phyloP scores from a whole-genome alignment of 2,888 invertebrate species.

The Drosophila diplacantha region DNA sequence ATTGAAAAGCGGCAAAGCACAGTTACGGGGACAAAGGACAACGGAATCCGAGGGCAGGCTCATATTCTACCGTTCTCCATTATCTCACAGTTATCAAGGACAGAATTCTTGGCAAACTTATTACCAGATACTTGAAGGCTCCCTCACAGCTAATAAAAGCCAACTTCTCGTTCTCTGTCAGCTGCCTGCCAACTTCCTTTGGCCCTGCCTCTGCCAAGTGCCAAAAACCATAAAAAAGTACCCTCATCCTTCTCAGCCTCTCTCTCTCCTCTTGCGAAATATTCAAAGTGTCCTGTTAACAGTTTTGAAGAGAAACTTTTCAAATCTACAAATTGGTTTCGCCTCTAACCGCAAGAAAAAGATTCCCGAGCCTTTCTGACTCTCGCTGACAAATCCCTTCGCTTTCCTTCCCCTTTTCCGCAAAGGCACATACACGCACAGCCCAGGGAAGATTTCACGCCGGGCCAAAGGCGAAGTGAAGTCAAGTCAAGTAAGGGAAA shows the following conservation, averaged over 20 bases:
- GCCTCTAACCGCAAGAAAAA: conserved; percentile 62
- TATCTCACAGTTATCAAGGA: conserved; percentile 21
- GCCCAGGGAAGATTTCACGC: conserved; percentile 28
- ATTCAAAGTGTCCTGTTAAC: conserved; percentile 55
- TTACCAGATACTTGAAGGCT: conserved; percentile 46
- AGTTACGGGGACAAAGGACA: conserved; percentile 1
- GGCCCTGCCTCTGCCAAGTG: conserved; percentile 17
- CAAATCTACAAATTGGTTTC: conserved; percentile 71
- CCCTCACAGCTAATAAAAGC: conserved; percentile 41
- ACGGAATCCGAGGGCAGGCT: conserved; percentile 1
- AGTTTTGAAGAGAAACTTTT: conserved; percentile 57
- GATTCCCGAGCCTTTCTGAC: conserved; percentile 47
- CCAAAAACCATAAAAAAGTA: conserved; percentile 29
- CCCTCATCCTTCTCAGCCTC: neutral
- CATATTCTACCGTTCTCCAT: conserved; percentile 15
- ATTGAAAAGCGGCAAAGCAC: conserved; percentile 7
- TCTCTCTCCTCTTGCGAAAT: conserved; percentile 11
- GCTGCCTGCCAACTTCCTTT: conserved; percentile 34
- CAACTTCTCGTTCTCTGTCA: conserved; percentile 34
- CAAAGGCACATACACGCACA: conserved; percentile 26
- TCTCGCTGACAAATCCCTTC: conserved; percentile 33
- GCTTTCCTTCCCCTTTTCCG: neutral
- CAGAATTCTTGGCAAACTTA: conserved; percentile 35
- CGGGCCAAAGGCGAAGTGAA: conserved; percentile 27
- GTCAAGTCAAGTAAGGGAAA: conserved; percentile 21